A percentile compares a stretch with the other conserved stretches of the same genome.
phyloP scores from a whole-genome alignment of 92 coral and sea anemone species.

The Anthopleura xanthogrammica region DNA sequence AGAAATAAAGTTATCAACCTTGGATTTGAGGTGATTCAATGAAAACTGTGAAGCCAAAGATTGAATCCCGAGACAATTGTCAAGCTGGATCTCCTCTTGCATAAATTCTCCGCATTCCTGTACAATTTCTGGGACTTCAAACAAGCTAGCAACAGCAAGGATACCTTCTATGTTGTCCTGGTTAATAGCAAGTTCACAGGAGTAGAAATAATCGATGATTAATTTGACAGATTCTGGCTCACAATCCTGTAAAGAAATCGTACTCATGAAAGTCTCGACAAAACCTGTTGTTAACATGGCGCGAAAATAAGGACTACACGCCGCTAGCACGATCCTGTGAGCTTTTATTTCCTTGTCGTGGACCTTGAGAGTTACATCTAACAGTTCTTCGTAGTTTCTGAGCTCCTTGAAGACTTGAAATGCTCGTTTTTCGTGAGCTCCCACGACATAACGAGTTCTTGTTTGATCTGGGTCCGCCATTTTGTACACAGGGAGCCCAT shows the following conservation, averaged over 20 bases:
- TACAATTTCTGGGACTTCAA: slow-evolving; percentile 64
- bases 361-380: slow-evolving; percentile 79
- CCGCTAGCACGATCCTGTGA: slow-evolving; percentile 81
- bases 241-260: slow-evolving; percentile 73
- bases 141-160: slow-evolving; percentile 66
- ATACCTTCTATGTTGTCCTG: slow-evolving; percentile 67
- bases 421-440: slow-evolving; percentile 61
- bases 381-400: slow-evolving; percentile 68
- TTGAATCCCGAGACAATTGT: slow-evolving; percentile 80
- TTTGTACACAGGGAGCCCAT: slow-evolving; percentile 36
- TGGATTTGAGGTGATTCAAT: slow-evolving; percentile 54
- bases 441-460: slow-evolving; percentile 36
- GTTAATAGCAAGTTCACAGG: slow-evolving; percentile 61
- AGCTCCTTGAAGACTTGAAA: slow-evolving; percentile 77
- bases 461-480: slow-evolving; percentile 39
- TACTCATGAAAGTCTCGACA: slow-evolving; percentile 68
- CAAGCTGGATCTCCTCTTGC: slow-evolving; percentile 54
- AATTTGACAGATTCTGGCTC: slow-evolving; percentile 66
- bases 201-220: slow-evolving; percentile 78
- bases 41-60: slow-evolving; percentile 79
- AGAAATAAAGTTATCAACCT: slow-evolving; percentile 66
- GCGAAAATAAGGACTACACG: slow-evolving; percentile 91
- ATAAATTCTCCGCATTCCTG: slow-evolving; percentile 78
- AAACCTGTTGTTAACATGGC: slow-evolving; percentile 84
- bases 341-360: slow-evolving; percentile 73